These are phyloP conservation scores for Polyodon spathula DNA, from an alignment of 2,113 vertebrate genomes.

Conservation along the genomic window DNA sequence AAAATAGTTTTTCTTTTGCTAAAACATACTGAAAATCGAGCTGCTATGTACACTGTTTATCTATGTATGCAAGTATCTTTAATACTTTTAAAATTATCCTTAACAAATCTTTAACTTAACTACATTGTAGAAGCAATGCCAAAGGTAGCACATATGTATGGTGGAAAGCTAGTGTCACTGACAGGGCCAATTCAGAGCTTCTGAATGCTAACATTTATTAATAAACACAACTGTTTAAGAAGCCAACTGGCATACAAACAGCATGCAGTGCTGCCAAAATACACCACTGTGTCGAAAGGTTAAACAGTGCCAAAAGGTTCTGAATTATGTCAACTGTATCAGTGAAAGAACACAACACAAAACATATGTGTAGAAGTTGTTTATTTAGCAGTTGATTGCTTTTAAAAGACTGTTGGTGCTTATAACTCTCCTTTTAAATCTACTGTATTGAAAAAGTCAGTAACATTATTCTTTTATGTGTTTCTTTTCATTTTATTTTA, in stretches of 20 bases:
- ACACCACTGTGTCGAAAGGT: slow-evolving; percentile 5
- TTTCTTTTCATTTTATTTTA: too few species aligned
- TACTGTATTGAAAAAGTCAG: too few species aligned
- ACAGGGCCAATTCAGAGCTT: slow-evolving; percentile 2
- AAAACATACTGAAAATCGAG: too few species aligned
- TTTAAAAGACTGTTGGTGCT: neutral
- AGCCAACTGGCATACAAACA: slow-evolving; percentile 3
- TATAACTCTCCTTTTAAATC: neutral
- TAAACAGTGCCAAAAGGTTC: slow-evolving; percentile 7
- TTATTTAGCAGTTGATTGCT: neutral
- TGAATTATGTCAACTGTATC: slow-evolving; percentile 1
- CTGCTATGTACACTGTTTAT: too few species aligned
- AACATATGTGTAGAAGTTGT: neutral
- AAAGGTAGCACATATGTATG: neutral
- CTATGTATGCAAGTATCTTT: too few species aligned
- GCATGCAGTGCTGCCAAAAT: slow-evolving; percentile 1
- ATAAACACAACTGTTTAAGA: slow-evolving; percentile 7
- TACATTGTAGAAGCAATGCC: neutral
- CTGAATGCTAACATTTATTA: slow-evolving; percentile 8
- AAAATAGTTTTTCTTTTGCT: too few species aligned
- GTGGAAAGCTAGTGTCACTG: neutral
- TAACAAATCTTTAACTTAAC: too few species aligned
- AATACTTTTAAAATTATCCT: too few species aligned
- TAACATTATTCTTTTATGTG: too few species aligned
- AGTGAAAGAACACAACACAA: neutral